Conservation (phyloP, 30 jellyfish, hydroid and myxozoan species). For the Hydractinia symbiolongicarpus region DNA sequence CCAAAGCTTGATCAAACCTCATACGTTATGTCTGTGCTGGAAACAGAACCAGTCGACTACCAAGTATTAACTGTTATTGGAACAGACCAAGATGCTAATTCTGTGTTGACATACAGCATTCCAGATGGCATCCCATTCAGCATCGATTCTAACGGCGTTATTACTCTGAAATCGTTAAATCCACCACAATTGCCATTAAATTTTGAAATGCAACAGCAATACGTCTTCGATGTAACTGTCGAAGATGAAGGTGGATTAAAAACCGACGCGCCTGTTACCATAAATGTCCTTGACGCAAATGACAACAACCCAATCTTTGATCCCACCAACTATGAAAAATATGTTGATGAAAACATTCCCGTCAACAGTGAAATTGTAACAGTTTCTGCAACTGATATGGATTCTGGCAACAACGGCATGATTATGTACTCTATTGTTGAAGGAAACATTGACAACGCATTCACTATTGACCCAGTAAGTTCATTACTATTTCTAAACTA, state of each 20-base stretch:
- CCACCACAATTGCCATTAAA: conserved; percentile 4
- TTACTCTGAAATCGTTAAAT: conserved; percentile 7
- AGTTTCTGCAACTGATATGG: conserved; percentile 65
- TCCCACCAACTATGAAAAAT: conserved; percentile 5
- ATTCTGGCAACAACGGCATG: conserved; percentile 58
- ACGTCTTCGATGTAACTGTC: neutral
- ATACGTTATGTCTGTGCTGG: conserved; percentile 26
- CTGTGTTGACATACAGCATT: neutral
- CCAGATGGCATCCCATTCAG: neutral
- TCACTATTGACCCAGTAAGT: conserved; percentile 36
- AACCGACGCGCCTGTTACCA: conserved; percentile 29
- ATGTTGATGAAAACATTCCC: neutral
- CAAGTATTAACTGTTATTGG: conserved; percentile 53
- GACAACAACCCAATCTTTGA: conserved; percentile 67
- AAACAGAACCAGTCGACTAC: conserved; percentile 42
- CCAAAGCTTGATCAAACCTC: neutral
- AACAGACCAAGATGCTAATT: conserved; percentile 40
- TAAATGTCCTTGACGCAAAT: conserved; percentile 51
- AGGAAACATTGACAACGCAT: conserved; percentile 39
- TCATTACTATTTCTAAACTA: conserved; percentile 28
- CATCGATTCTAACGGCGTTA: neutral
- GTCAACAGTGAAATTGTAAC: neutral
- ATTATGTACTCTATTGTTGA: conserved; percentile 49
- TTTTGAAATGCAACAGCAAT: conserved; percentile 11
- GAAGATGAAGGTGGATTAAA: neutral